phyloP scores from a whole-genome alignment of 2,113 vertebrate species.

The Furnarius figulus region DNA sequence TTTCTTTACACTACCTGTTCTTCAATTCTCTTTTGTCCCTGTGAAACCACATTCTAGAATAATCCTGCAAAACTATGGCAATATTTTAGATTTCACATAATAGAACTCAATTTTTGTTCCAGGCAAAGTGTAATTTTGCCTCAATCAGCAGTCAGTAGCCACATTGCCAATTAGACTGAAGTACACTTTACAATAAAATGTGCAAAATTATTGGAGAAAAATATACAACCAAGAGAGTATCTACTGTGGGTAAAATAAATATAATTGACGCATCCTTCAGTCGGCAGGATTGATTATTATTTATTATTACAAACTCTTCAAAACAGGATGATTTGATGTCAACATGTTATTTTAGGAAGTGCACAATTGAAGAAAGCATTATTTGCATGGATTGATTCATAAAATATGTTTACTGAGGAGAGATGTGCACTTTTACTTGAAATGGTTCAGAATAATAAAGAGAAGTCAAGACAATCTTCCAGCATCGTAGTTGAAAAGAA shows the following conservation, averaged over 20 bases:
- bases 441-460: slow-evolving; percentile 63
- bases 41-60: background rate
- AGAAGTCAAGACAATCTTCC: slow-evolving; percentile 30
- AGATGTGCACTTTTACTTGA: slow-evolving; percentile 53
- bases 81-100: slow-evolving; percentile 62
- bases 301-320: slow-evolving; percentile 74
- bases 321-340: slow-evolving; percentile 66
- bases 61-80: background rate
- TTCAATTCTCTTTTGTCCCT: slow-evolving; percentile 11
- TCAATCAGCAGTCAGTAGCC: slow-evolving; percentile 48
- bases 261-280: slow-evolving; percentile 64
- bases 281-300: slow-evolving; percentile 68
- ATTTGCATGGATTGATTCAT: slow-evolving; percentile 63
- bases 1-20: slow-evolving; percentile 12
- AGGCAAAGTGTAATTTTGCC: slow-evolving; percentile 62
- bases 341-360: slow-evolving; percentile 65
- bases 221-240: slow-evolving; percentile 18
- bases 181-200: slow-evolving; percentile 58
- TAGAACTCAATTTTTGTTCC: slow-evolving; percentile 62
- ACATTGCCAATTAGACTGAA: slow-evolving; percentile 65
- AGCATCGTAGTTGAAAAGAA: slow-evolving; percentile 13
- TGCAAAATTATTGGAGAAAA: slow-evolving; percentile 48
- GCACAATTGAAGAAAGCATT: slow-evolving; percentile 41
- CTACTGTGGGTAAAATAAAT: slow-evolving; percentile 57
- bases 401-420: slow-evolving; percentile 66